These are phyloP conservation scores for Leptinotarsa tumamoca DNA, from an alignment of 2,888 invertebrate species.

Conservation along the genomic window DNA sequence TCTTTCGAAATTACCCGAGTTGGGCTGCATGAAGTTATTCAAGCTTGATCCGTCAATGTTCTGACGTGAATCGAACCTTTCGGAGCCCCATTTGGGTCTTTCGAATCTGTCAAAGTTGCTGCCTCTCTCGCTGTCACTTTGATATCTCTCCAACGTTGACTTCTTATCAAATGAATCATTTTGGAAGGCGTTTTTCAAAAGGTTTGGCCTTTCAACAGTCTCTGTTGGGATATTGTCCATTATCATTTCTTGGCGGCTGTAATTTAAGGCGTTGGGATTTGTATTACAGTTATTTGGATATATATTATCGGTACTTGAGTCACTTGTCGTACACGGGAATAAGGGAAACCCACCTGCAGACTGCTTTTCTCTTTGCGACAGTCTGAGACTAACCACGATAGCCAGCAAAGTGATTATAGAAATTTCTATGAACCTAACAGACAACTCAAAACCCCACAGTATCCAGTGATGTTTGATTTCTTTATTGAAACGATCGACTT, in stretches of 20 bases:
- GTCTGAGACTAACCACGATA: conserved; percentile 82
- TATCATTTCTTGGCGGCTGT: conserved; percentile 71
- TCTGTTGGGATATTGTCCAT: conserved; percentile 67
- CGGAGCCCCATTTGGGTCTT: conserved; percentile 70
- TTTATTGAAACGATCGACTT: conserved; percentile 67
- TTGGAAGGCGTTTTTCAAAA: conserved; percentile 71
- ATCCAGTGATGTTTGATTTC: conserved; percentile 85
- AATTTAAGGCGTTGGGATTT: conserved; percentile 87
- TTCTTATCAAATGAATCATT: conserved; percentile 75
- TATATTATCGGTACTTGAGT: conserved; percentile 87
- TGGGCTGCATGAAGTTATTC: conserved; percentile 59
- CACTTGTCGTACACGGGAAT: conserved; percentile 85
- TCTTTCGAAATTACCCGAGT: conserved; percentile 59
- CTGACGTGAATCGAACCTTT: conserved; percentile 72
- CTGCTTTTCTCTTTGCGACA: conserved; percentile 80
- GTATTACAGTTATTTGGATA: conserved; percentile 89
- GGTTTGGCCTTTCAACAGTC: conserved; percentile 69
- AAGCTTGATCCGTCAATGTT: conserved; percentile 64
- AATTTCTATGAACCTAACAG: conserved; percentile 86
- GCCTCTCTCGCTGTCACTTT: conserved; percentile 71
- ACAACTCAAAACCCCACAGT: conserved; percentile 92
- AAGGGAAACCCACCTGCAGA: conserved; percentile 80
- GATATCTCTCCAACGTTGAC: conserved; percentile 74
- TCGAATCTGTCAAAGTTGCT: conserved; percentile 68
- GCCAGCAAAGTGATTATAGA: conserved; percentile 87